phyloP scores from a whole-genome alignment of 2,113 vertebrate genomes.

The Raphicerus campestris region DNA sequence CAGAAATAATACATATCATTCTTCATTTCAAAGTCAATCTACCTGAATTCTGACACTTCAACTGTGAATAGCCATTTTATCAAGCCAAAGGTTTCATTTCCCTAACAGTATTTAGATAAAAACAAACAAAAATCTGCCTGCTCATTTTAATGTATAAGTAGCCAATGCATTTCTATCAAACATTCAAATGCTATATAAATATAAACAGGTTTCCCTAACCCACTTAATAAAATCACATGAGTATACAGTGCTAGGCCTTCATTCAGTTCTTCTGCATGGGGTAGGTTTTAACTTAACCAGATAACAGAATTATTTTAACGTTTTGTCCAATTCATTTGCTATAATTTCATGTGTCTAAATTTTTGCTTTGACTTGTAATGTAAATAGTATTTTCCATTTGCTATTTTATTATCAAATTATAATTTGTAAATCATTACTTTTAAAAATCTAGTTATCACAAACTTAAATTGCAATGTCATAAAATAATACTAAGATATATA shows the following conservation, averaged over 20 bases:
- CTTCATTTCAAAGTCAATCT: slow-evolving; percentile 38
- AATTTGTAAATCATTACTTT: slow-evolving; percentile 77
- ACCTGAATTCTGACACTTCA: slow-evolving; percentile 55
- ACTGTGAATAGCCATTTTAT: neutral
- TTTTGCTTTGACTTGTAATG: slow-evolving; percentile 73
- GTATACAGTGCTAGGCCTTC: neutral
- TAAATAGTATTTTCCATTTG: slow-evolving; percentile 79
- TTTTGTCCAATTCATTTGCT: slow-evolving; percentile 55
- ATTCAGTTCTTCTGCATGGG: slow-evolving; percentile 49
- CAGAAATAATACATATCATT: slow-evolving; percentile 43
- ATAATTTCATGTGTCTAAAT: slow-evolving; percentile 68
- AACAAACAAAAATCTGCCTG: neutral
- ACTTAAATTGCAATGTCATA: slow-evolving; percentile 71
- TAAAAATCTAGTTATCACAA: slow-evolving; percentile 66
- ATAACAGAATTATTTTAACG: slow-evolving; percentile 70
- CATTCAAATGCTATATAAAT: neutral
- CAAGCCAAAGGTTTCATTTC: slow-evolving; percentile 51
- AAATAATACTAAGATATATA: slow-evolving; percentile 68
- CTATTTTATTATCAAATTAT: slow-evolving; percentile 75
- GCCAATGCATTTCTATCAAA: slow-evolving; percentile 10
- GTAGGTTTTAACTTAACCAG: slow-evolving; percentile 69
- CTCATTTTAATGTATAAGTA: neutral
- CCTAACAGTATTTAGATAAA: slow-evolving; percentile 3
- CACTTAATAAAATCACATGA: slow-evolving; percentile 9
- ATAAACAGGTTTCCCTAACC: slow-evolving; percentile 1